Percentiles rank a stretch among this genome's conserved stretches.
Evolutionary conservation across 2,113 vertebrate genomes (phyloP).

Genomic region (Cettia cetti): DNA sequence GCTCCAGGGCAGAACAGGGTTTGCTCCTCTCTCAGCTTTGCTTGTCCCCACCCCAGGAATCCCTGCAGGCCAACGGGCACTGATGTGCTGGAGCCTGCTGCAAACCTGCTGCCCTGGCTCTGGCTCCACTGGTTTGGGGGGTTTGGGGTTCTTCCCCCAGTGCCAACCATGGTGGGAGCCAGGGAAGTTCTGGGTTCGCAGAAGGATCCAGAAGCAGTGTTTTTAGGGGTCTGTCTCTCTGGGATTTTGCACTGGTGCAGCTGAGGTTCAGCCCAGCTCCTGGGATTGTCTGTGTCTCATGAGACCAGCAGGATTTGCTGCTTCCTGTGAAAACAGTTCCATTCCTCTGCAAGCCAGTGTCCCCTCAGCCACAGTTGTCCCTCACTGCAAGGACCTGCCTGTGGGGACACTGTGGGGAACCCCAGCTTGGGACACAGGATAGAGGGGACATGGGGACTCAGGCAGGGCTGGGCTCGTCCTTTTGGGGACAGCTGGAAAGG

Average conservation of each 20-base stretch:
- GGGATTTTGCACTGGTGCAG: not conserved
- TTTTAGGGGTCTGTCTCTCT: not conserved
- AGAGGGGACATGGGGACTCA: not conserved
- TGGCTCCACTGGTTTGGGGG: not conserved
- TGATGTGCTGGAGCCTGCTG: not conserved
- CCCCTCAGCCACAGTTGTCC: not conserved
- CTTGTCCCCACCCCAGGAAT: not conserved
- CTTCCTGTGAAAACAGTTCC: not conserved
- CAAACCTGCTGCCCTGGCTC: not conserved
- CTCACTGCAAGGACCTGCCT: not conserved
- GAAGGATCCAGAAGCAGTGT: not conserved
- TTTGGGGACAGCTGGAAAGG: not conserved
- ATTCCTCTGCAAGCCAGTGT: not conserved
- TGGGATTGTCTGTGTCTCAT: not conserved
- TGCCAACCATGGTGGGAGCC: accelerated
- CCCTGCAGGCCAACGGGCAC: accelerated
- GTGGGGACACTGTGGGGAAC: accelerated
- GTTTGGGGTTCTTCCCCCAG: not conserved
- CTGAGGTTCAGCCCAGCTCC: not conserved
- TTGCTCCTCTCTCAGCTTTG: not conserved
- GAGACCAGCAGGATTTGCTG: not conserved
- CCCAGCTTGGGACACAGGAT: not conserved
- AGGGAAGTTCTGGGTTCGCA: accelerated
- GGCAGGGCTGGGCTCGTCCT: not conserved
- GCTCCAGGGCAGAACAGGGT: not conserved